Evolutionary conservation across 1,140 invertebrate genomes (phyloP), one percentile per base, ranked within the genome.

Genomic region (Drosophila leontia): DNA sequence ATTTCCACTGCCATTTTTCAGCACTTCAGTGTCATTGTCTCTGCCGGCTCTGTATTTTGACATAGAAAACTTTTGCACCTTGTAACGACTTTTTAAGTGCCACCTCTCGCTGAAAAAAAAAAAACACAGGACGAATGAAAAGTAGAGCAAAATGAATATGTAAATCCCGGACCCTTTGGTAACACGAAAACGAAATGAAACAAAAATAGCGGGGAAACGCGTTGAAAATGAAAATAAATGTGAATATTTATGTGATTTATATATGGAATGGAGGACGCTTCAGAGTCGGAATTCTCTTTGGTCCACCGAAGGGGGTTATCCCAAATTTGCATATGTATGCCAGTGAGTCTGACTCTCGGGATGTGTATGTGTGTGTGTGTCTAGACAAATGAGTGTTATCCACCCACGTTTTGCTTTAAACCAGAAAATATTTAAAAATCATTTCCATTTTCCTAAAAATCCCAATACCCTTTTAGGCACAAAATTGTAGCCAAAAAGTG

Each of bases 51-150:
- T 42, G 41, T 72, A 72, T 74, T 74, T 74, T 72, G 70, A 74
- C 79, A 67, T 56, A 82, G 57, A 77, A 82, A 82, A 78, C 62
- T 82, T 82, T 82, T 74, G 80, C 80, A 82, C 80, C 80, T 82
- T 82, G 80, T 81, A 81, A 82, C 80, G 80, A 82, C 80, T 82
- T 82, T 82, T 82, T 82, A 82, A 82, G 80, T 82, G 80, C 53
- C 80, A 75, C 67, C 69, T 34, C 65, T 71, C 53, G 29, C 29
- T 42, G 50, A 29, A 34, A 29, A 55, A 71, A 45, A 63, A 13
- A 47, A 35, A 17, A 3, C n/a, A 19, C 1, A 15, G 17, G 41
- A 57, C 19, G 35, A 42, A 35, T 60, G 53, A 60, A 82, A 82
- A 78, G 80, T 82, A 50, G 80, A 78, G 75, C 80, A 82, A 72